A percentile compares a stretch with the other conserved stretches of the same genome.
These are phyloP conservation scores for Romanogobio albipinnatus DNA, from an alignment of 2,113 vertebrate species.

Conservation along the genomic window DNA sequence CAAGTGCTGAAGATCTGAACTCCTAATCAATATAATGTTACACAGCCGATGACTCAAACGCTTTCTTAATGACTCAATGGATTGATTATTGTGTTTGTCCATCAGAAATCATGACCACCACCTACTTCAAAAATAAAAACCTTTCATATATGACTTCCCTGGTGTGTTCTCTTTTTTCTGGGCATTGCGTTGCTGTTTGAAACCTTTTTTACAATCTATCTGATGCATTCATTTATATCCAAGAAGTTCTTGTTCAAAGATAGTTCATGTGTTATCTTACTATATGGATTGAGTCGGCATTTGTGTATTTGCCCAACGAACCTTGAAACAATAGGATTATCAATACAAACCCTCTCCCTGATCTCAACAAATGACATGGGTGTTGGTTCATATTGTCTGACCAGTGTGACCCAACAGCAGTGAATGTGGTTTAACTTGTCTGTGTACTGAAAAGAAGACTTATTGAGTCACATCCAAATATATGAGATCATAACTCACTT, in stretches of 20 bases:
- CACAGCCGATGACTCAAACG: no score
- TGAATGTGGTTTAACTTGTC: not conserved
- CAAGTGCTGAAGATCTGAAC: not conserved
- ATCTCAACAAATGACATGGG: not conserved
- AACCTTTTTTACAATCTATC: not conserved
- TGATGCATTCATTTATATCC: not conserved
- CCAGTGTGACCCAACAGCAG: not conserved
- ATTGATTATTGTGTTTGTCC: conserved; percentile 7
- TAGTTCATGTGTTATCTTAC: not conserved
- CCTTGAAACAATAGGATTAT: not conserved
- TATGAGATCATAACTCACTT: not conserved
- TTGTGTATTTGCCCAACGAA: not conserved
- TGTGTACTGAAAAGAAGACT: not conserved
- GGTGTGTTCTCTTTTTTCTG: no score
- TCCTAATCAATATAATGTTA: not conserved
- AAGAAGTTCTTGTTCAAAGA: no score
- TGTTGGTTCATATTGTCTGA: not conserved
- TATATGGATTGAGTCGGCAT: not conserved
- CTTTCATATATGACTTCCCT: not conserved
- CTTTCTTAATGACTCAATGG: not conserved
- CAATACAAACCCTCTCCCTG: not conserved
- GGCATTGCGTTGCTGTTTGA: not conserved
- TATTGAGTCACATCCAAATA: not conserved
- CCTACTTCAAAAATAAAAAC: not conserved
- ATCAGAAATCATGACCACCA: not conserved